Evolutionary conservation across 2,113 vertebrate genomes (phyloP).

Genomic region (Brevimyrus niger): DNA sequence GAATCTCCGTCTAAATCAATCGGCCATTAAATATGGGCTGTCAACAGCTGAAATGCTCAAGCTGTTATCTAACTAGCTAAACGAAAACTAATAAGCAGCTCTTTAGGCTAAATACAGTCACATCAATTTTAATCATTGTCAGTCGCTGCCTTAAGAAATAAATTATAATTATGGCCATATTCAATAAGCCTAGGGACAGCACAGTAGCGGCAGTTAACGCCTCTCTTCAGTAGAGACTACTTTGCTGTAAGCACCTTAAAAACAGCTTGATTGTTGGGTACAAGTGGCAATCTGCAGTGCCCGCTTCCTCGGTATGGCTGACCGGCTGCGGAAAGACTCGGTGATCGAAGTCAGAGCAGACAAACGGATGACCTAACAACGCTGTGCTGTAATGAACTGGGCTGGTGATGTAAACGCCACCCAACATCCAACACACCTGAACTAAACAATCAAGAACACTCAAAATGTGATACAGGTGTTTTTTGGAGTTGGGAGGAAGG

Average conservation of each 20-base stretch:
- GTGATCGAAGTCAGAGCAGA: constrained; percentile 30
- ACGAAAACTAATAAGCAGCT: constrained; percentile 14
- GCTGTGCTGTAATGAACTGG: background rate
- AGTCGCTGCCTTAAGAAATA: background rate
- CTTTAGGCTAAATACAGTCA: constrained; percentile 11
- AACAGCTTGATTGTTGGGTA: background rate
- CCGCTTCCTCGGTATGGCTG: background rate
- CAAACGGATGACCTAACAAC: constrained; percentile 36
- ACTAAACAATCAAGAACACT: background rate
- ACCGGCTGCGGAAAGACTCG: constrained; percentile 27
- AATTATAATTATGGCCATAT: constrained; percentile 15
- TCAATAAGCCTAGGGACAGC: background rate
- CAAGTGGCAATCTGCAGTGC: background rate
- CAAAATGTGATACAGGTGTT: background rate
- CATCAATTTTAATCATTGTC: constrained; percentile 16
- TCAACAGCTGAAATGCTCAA: background rate
- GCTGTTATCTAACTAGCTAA: constrained; percentile 9
- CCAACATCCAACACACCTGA: background rate
- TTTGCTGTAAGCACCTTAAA: background rate
- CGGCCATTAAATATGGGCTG: background rate
- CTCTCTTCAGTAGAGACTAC: background rate
- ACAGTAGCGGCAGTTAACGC: background rate
- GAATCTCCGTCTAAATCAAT: constrained; percentile 5
- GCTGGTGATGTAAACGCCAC: background rate
- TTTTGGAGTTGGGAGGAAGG: background rate